A percentile compares a stretch with the other conserved stretches of the same genome.
These are phyloP conservation scores for Delia radicum DNA, from an alignment of 1,140 invertebrate species.

Conservation along the genomic window DNA sequence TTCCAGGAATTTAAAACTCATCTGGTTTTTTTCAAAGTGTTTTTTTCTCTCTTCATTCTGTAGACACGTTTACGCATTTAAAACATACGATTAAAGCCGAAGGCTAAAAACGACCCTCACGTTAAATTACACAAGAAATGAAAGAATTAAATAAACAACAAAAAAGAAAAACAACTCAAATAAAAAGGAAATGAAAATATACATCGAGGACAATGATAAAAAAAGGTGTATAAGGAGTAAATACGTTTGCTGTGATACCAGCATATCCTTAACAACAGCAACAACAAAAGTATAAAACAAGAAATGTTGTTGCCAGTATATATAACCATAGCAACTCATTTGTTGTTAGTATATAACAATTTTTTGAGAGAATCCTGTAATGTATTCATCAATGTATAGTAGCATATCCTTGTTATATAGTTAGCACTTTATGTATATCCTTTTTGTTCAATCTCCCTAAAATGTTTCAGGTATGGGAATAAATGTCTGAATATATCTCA, in stretches of 20 bases:
- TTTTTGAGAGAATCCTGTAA: background rate
- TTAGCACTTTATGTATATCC: background rate
- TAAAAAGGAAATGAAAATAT: background rate
- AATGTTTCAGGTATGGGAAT: background rate
- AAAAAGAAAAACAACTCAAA: background rate
- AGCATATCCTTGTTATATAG: background rate
- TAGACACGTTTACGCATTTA: slow-evolving; percentile 18
- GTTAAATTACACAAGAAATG: background rate
- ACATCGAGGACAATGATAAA: background rate
- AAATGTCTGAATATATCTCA: background rate
- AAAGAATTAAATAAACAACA: background rate
- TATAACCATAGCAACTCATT: background rate
- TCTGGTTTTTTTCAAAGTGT: background rate
- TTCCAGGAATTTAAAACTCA: slow-evolving; percentile 20
- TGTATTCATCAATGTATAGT: background rate
- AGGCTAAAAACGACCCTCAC: background rate
- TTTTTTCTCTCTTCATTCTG: background rate
- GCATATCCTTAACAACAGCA: background rate
- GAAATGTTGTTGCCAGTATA: too few species aligned
- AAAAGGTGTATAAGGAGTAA: background rate
- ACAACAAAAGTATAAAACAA: background rate
- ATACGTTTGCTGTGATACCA: background rate
- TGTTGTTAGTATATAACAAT: background rate
- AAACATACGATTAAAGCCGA: slow-evolving; percentile 7
- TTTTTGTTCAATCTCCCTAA: background rate